These are phyloP conservation scores for Pitangus sulphuratus DNA, from an alignment of 2,797 vertebrate genomes.

Conservation along the genomic window DNA sequence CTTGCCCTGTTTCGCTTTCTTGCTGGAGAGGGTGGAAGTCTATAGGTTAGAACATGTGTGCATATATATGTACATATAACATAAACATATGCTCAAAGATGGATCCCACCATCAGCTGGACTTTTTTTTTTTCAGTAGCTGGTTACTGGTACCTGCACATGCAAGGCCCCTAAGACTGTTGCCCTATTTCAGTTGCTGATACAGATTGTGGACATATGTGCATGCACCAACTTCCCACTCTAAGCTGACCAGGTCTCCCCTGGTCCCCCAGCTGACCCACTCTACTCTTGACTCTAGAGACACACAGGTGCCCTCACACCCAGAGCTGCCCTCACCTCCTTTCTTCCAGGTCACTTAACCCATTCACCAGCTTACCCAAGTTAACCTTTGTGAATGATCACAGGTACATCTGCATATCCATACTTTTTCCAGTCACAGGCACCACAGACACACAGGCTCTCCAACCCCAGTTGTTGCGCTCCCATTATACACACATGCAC, in stretches of 20 bases:
- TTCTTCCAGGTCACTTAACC: neutral
- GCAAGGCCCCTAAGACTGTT: neutral
- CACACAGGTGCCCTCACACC: neutral
- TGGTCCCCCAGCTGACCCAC: neutral
- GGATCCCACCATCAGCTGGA: neutral
- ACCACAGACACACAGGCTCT: neutral
- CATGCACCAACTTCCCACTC: fast-evolving
- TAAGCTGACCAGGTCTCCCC: neutral
- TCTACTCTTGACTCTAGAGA: neutral
- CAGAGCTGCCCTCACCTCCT: neutral
- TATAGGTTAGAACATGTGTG: neutral
- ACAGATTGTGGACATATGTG: fast-evolving
- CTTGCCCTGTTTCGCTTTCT: neutral
- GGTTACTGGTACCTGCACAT: neutral
- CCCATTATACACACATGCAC: fast-evolving
- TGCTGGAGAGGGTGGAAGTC: neutral
- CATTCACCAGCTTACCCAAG: neutral
- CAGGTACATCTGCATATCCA: fast-evolving
- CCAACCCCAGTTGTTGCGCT: neutral
- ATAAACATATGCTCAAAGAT: neutral
- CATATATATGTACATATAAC: neutral
- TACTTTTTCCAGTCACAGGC: neutral
- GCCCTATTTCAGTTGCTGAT: neutral
- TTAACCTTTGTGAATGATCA: neutral
- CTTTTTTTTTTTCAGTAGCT: neutral